Conservation (phyloP, 2,888 invertebrate genomes). For the Merodon equestris region DNA sequence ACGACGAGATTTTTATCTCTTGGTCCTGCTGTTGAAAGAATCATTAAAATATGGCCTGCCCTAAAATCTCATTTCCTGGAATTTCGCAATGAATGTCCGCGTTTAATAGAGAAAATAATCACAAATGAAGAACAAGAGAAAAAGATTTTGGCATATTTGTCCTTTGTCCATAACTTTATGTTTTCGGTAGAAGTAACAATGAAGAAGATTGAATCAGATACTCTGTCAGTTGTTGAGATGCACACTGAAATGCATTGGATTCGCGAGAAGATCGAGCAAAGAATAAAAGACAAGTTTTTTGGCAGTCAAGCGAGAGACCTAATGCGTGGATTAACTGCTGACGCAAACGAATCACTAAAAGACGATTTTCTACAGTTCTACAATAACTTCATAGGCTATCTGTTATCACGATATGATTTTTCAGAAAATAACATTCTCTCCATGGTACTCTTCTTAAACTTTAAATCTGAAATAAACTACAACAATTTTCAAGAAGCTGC, state of each 20-base stretch:
- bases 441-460: too few species aligned
- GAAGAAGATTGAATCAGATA: slow-evolving; percentile 1
- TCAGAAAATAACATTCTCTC: too few species aligned
- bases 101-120: slow-evolving; percentile 4
- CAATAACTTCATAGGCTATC: too few species aligned
- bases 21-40: slow-evolving; percentile 38
- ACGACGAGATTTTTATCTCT: slow-evolving; percentile 19
- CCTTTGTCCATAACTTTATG: background rate
- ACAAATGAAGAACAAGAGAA: background rate
- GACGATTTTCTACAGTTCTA: too few species aligned
- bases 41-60: slow-evolving; percentile 26
- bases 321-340: too few species aligned
- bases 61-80: slow-evolving; percentile 3
- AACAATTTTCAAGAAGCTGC: too few species aligned
- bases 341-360: too few species aligned
- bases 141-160: background rate
- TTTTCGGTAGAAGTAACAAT: background rate
- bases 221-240: slow-evolving; percentile 1
- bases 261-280: background rate
- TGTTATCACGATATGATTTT: too few species aligned
- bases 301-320: background rate
- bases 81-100: slow-evolving; percentile 22
- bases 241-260: background rate
- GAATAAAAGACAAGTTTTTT: background rate
- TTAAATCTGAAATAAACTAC: too few species aligned